These are phyloP conservation scores for Maccullochella peelii DNA, from an alignment of 2,113 vertebrate species.

Conservation along the genomic window DNA sequence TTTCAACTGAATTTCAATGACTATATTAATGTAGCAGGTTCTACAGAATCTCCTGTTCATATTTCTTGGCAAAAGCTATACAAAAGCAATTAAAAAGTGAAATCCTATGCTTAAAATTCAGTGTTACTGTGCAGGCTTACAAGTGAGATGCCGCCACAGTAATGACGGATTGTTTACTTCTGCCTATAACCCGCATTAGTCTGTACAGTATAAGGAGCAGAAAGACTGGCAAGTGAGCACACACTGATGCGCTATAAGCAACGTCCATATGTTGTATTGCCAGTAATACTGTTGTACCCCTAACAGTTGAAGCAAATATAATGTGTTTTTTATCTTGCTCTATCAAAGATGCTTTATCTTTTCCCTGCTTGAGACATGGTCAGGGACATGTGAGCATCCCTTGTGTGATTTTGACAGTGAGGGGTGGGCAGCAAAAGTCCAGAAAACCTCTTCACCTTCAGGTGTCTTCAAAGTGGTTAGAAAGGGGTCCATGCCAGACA, in stretches of 20 bases:
- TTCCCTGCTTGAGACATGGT: not conserved
- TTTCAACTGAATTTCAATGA: not conserved
- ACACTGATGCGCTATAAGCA: not conserved
- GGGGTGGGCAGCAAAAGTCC: not conserved
- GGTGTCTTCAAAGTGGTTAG: slow-evolving; percentile 20
- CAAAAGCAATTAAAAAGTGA: not conserved
- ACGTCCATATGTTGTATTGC: not conserved
- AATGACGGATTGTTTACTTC: not conserved
- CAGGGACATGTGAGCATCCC: not conserved
- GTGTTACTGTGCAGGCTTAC: not conserved
- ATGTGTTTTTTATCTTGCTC: not conserved
- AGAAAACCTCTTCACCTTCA: slow-evolving; percentile 18
- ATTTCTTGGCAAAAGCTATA: not conserved
- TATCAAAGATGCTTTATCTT: not conserved
- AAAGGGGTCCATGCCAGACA: slow-evolving; percentile 7
- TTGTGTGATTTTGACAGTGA: not conserved
- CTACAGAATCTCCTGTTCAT: not conserved
- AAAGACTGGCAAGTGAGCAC: not conserved
- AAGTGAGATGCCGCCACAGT: not conserved
- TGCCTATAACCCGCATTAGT: not conserved
- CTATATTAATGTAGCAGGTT: not conserved
- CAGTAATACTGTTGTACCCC: not conserved
- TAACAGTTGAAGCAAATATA: not conserved
- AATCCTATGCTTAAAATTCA: not conserved
- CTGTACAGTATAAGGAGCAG: not conserved